Evolutionary conservation across 2,888 invertebrate species (phyloP).

Genomic region (Mythimna impura): DNA sequence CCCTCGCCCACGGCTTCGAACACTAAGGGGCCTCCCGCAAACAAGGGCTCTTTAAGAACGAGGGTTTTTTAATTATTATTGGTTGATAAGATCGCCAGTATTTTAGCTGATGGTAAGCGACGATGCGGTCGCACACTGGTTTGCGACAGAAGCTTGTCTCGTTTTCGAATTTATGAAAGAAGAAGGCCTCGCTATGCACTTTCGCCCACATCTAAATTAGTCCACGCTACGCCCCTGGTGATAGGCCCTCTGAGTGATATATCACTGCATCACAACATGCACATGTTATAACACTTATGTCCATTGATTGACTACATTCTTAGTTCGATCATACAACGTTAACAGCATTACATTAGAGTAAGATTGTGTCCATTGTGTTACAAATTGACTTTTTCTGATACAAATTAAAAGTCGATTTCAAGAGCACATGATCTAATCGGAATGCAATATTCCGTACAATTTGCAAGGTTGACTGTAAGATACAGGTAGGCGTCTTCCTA

Average conservation of each 20-base stretch:
- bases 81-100: too few relatives aligned
- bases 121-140: too few relatives aligned
- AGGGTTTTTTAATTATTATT: too few relatives aligned
- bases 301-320: not conserved
- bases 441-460: slow-evolving; percentile 2
- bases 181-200: too few relatives aligned
- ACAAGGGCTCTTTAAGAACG: too few relatives aligned
- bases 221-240: too few relatives aligned
- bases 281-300: not conserved
- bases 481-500: not conserved
- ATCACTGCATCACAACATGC: not conserved
- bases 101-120: too few relatives aligned
- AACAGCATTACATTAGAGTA: not conserved
- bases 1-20: too few relatives aligned
- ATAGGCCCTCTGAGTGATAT: not conserved
- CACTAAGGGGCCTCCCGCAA: too few relatives aligned
- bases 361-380: slow-evolving; percentile 21
- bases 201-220: too few relatives aligned
- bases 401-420: slow-evolving; percentile 3
- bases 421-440: slow-evolving; percentile 18
- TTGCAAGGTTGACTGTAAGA: not conserved
- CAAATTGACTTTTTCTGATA: slow-evolving; percentile 32
- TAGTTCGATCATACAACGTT: not conserved
- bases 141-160: too few relatives aligned
- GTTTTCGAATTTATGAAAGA: too few relatives aligned